Evolutionary conservation across 2,113 vertebrate genomes (phyloP), one percentile per base, ranked within the genome.

Genomic region (Gavia stellata): DNA sequence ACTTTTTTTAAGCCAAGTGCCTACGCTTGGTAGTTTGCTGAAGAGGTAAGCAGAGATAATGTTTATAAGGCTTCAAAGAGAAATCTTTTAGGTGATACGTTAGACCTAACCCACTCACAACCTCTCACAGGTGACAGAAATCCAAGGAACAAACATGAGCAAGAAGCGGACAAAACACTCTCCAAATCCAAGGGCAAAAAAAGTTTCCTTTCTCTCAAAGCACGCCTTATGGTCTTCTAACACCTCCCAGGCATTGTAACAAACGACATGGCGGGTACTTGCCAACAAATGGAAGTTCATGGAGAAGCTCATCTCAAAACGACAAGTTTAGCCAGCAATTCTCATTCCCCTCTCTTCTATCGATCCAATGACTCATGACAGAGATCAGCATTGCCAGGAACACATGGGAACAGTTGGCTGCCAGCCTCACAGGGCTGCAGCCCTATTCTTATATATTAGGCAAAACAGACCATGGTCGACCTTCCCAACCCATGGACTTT

Each of bases 221-320:
- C 1, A 3, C 6, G 0, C 14, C 12, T 3, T 1, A 13, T 2
- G 28, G 12, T 33, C 7, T 16, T 20, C 61, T 33, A 4, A 0
- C 44, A 34, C 4, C 52, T 52, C 34, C 5, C 5, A 8, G 36
- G 12, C 50, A 6, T 1, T 12, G 1, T 5, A 7, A 7, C 31
- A 4, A 24, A 21, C 61, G 10, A 1, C 0, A 0, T 1, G 4
- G 19, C 0, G 0, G 1, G 7, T 14, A 4, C 31, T 28, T 10
- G 5, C 31, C 31, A 21, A 1, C 20, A 7, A 31, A 8, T 6
- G 4, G 2, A 11, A 34, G 7, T 25, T 50, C 17, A 34, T 7
- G 7, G 9, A 74, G 31, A 42, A 68, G 26, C 10, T 23, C 7
- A 17, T 12, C 75, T 18, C 4, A 72, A 61, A 74, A 62, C 7